A percentile compares a stretch with the other conserved stretches of the same genome.
Evolutionary conservation across 2,113 vertebrate species (phyloP).

Genomic region (Tylochromis polylepis): DNA sequence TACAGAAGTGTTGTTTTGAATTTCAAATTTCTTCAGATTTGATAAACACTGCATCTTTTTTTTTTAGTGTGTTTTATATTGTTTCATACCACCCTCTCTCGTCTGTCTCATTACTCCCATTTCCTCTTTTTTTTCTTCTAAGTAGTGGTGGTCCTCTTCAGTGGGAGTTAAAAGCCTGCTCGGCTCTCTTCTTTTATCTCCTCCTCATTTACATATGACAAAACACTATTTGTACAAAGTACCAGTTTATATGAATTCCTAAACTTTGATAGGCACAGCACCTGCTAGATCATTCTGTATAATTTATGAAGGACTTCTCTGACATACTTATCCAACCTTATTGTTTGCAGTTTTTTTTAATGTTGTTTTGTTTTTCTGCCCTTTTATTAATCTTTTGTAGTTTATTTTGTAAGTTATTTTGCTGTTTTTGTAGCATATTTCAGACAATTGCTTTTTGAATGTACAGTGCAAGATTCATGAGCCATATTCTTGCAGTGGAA

Average conservation of each 20-base stretch:
- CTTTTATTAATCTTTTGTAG: not conserved
- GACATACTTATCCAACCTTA: not conserved
- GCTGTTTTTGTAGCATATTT: not conserved
- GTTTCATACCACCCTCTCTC: not conserved
- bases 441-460: not conserved
- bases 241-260: constrained; percentile 29
- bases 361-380: not conserved
- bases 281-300: constrained; percentile 17
- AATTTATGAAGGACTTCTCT: not conserved
- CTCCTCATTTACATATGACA: constrained; percentile 38
- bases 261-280: constrained; percentile 25
- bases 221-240: constrained; percentile 30
- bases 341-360: not conserved
- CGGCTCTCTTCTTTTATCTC: not conserved
- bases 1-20: not conserved
- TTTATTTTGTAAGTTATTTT: not conserved
- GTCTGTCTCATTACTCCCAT: constrained; percentile 24
- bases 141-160: constrained; percentile 18
- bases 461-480: not conserved
- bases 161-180: constrained; percentile 31
- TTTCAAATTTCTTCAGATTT: constrained; percentile 1
- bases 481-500: not conserved
- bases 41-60: not conserved
- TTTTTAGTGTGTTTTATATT: not conserved
- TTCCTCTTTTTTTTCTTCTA: not conserved